phyloP scores from a whole-genome alignment of 2,797 vertebrate species.

The Myotis pilosus region DNA sequence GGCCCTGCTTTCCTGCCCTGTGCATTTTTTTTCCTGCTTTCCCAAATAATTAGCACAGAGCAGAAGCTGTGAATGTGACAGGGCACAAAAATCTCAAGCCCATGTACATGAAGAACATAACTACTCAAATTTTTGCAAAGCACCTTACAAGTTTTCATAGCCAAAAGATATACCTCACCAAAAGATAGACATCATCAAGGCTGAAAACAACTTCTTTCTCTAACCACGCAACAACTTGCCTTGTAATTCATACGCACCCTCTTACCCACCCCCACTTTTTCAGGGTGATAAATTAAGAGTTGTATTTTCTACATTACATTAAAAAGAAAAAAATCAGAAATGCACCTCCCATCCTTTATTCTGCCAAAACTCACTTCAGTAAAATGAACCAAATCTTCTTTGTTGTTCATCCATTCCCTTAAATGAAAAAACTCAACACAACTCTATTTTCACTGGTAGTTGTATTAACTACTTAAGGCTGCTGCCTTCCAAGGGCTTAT shows the following conservation, averaged over 20 bases:
- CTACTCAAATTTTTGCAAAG: neutral
- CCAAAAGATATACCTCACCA: neutral
- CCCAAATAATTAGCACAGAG: slow-evolving; percentile 12
- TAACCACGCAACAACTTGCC: neutral
- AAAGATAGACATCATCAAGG: neutral
- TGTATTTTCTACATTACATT: slow-evolving; percentile 5
- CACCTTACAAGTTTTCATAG: neutral
- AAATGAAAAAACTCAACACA: neutral
- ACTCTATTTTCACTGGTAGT: neutral
- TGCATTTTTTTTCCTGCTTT: neutral
- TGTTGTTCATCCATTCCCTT: neutral
- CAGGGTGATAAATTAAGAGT: neutral
- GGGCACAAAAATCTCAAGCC: slow-evolving; percentile 22
- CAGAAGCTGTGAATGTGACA: neutral
- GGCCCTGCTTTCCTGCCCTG: neutral
- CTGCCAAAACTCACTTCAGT: neutral
- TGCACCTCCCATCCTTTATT: neutral
- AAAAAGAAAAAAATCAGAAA: slow-evolving; percentile 26
- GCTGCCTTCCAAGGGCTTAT: neutral
- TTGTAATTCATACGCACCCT: neutral
- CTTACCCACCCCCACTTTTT: neutral
- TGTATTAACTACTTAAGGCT: slow-evolving; percentile 8
- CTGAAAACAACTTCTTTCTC: neutral
- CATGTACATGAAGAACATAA: neutral
- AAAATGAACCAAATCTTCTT: slow-evolving; percentile 41